Evolutionary conservation across 1,140 invertebrate species (phyloP).

Genomic region (Hydropsyche tenuis): DNA sequence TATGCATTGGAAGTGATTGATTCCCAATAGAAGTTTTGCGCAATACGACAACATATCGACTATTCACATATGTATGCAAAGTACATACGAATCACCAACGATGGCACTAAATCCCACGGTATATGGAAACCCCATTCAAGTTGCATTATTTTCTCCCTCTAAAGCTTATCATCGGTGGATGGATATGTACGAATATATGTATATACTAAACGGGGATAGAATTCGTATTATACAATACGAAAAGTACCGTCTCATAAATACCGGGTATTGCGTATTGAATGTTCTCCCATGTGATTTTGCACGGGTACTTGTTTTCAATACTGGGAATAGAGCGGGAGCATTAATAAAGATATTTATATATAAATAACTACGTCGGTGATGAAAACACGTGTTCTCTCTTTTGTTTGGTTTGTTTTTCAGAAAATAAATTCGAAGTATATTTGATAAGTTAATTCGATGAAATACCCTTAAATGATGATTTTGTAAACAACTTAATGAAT

Average conservation of each 20-base stretch:
- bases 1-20: too few species aligned
- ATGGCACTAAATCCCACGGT: constrained; percentile 8
- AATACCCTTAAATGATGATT: too few species aligned
- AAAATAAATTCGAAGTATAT: too few species aligned
- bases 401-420: too few species aligned
- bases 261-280: background rate
- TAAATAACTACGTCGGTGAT: too few species aligned
- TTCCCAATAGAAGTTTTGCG: too few species aligned
- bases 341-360: constrained; percentile 2
- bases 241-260: background rate
- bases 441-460: too few species aligned
- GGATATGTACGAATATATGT: background rate
- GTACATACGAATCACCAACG: background rate
- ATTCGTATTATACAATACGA: background rate
- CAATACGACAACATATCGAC: too few species aligned
- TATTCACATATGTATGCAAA: too few species aligned
- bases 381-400: too few species aligned
- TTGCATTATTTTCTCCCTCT: constrained; percentile 28
- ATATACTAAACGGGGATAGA: background rate
- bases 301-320: background rate
- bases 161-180: constrained; percentile 9
- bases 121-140: constrained; percentile 15
- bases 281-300: too few species aligned
- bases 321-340: background rate
- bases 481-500: too few species aligned